Evolutionary conservation across 2,797 vertebrate species (phyloP).

Genomic region (Hoplostethus mediterraneus): DNA sequence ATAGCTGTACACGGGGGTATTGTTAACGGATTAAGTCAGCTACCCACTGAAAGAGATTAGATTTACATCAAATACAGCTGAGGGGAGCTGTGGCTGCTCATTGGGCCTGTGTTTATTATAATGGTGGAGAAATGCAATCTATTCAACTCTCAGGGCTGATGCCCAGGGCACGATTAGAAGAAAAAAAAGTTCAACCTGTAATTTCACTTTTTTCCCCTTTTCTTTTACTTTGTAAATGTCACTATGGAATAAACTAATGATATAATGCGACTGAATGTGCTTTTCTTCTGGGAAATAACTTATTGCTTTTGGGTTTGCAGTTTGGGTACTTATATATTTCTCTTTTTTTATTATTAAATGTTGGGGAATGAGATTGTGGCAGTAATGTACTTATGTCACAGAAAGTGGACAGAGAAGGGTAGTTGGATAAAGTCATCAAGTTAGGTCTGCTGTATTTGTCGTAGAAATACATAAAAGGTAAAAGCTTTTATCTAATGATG

Average conservation of each 20-base stretch:
- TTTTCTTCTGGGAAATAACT: background rate
- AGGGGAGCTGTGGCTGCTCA: conserved; percentile 28
- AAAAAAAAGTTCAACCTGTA: conserved; percentile 25
- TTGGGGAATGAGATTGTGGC: too few relatives aligned
- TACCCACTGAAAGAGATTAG: conserved; percentile 51
- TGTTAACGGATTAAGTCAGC: conserved; percentile 63
- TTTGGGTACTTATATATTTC: too few relatives aligned
- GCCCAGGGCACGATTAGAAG: conserved; percentile 26
- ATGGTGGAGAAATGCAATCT: background rate
- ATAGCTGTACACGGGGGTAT: conserved; percentile 40
- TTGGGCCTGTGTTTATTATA: conserved; percentile 16
- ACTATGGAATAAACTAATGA: conserved; percentile 62
- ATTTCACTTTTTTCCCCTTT: conserved; percentile 45
- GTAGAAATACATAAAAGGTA: too few relatives aligned
- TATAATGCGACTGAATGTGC: conserved; percentile 17
- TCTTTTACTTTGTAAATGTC: conserved; percentile 69
- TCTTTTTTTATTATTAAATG: too few relatives aligned
- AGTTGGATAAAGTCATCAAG: too few relatives aligned
- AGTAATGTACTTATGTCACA: too few relatives aligned
- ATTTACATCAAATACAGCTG: conserved; percentile 33
- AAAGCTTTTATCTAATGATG: too few relatives aligned
- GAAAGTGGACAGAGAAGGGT: too few relatives aligned
- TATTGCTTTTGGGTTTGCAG: too few relatives aligned
- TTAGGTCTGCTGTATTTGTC: too few relatives aligned
- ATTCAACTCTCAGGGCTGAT: conserved; percentile 57